These are phyloP conservation scores for Melieria crassipennis DNA, from an alignment of 2,888 invertebrate species.

Conservation along the genomic window DNA sequence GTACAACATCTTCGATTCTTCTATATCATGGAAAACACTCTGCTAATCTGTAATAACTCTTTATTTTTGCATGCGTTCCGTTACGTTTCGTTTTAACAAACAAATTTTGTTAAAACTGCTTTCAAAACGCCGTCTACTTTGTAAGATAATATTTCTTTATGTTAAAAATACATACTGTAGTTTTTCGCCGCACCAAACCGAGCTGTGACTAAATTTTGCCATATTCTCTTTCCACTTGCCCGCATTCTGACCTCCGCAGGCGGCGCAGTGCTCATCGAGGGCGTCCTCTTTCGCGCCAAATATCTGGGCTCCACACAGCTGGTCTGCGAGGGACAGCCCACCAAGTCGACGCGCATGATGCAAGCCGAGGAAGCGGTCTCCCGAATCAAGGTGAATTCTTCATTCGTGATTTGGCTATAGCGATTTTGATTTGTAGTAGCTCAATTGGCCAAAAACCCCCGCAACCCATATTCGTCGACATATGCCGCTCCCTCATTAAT, in stretches of 20 bases:
- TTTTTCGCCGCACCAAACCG: not conserved
- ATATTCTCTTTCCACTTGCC: not conserved
- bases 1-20: conserved; percentile 38
- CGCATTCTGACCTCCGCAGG: conserved; percentile 12
- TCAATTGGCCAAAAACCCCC: conserved; percentile 29
- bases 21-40: conserved; percentile 39
- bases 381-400: conserved; percentile 89
- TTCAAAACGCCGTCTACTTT: conserved; percentile 54
- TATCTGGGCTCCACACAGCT: conserved; percentile 99
- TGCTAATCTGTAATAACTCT: conserved; percentile 49
- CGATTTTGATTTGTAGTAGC: conserved; percentile 2
- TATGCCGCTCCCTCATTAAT: no score
- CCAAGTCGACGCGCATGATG: conserved; percentile 98
- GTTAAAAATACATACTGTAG: conserved; percentile 21
- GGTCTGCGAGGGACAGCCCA: conserved; percentile 98
- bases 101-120: conserved; percentile 48
- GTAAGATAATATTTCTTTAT: conserved; percentile 55
- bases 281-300: conserved; percentile 95
- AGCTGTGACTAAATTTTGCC: not conserved
- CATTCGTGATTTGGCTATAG: not conserved
- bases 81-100: conserved; percentile 47
- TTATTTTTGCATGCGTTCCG: conserved; percentile 51
- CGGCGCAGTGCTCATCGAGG: conserved; percentile 94
- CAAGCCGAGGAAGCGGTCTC: conserved; percentile 99
- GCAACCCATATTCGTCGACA: conserved; percentile 19